Evolutionary conservation across 1,140 invertebrate genomes (phyloP).

Genomic region (Polypedilum pembai): DNA sequence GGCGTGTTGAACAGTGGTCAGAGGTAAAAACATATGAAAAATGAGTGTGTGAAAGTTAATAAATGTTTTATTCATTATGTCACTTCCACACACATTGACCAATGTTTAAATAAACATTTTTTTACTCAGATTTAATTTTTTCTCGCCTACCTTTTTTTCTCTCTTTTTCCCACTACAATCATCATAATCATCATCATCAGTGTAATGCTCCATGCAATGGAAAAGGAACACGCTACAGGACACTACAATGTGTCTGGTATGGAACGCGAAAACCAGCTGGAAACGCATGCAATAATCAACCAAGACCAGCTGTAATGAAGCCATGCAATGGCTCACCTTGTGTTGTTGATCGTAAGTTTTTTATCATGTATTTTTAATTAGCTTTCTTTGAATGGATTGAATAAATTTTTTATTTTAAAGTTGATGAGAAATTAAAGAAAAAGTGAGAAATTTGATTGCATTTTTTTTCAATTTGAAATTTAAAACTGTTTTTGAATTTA

Average conservation of each 20-base stretch:
- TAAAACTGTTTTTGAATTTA: no score
- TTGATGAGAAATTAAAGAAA: no score
- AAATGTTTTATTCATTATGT: conserved; percentile 6
- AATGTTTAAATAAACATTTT: background rate
- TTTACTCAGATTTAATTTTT: conserved; percentile 8
- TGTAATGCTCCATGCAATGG: conserved; percentile 65
- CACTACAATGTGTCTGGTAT: conserved; percentile 82
- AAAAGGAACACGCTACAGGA: conserved; percentile 69
- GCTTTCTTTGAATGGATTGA: no score
- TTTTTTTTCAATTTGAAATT: no score
- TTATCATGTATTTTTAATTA: background rate
- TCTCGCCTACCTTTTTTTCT: background rate
- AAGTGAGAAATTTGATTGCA: no score
- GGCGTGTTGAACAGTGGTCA: conserved; percentile 80
- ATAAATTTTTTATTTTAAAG: no score
- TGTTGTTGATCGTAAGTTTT: conserved; percentile 44
- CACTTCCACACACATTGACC: background rate
- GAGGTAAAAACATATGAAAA: conserved; percentile 53
- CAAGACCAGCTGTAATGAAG: conserved; percentile 66
- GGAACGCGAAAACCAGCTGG: conserved; percentile 72
- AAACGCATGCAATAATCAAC: conserved; percentile 66
- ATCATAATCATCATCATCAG: conserved; percentile 43
- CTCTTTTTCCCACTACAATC: conserved; percentile 31
- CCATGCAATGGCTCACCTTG: conserved; percentile 63
- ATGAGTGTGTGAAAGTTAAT: background rate